Percentiles rank a stretch among this genome's conserved stretches.
These are phyloP conservation scores for Sturmia bella DNA, from an alignment of 2,888 invertebrate species.

Conservation along the genomic window DNA sequence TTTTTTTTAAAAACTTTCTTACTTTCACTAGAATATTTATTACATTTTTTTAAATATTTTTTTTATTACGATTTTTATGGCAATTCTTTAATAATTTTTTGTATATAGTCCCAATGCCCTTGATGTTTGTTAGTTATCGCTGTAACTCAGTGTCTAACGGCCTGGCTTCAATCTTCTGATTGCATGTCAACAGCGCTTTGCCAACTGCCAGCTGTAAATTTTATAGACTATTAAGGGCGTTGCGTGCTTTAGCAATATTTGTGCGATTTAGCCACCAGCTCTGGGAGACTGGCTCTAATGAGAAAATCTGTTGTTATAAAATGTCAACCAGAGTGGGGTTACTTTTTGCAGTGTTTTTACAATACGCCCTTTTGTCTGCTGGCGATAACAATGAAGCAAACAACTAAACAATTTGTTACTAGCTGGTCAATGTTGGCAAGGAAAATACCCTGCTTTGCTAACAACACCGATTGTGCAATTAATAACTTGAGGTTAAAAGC, in stretches of 20 bases:
- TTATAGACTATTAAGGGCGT: slow-evolving; percentile 52
- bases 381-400: slow-evolving; percentile 27
- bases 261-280: slow-evolving; percentile 28
- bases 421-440: background rate
- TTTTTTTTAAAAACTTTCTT: slow-evolving; percentile 29
- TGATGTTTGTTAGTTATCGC: background rate
- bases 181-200: slow-evolving; percentile 40
- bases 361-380: slow-evolving; percentile 59
- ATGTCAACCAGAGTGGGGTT: background rate
- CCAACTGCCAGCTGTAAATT: slow-evolving; percentile 38
- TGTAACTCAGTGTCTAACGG: slow-evolving; percentile 36
- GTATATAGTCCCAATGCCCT: slow-evolving; percentile 1
- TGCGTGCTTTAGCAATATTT: slow-evolving; percentile 63
- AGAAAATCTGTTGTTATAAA: slow-evolving; percentile 11
- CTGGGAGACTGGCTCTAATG: background rate
- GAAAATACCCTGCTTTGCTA: slow-evolving; percentile 14
- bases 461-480: background rate
- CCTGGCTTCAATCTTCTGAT: slow-evolving; percentile 45
- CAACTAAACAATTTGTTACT: background rate
- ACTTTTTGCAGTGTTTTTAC: slow-evolving; percentile 12
- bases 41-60: slow-evolving; percentile 2
- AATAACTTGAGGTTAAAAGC: background rate
- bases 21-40: slow-evolving; percentile 34
- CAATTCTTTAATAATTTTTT: background rate
- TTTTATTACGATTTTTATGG: slow-evolving; percentile 18